Evolutionary conservation across 2,113 vertebrate genomes (phyloP), one percentile per base, ranked within the genome.

Genomic region (Oncorhynchus keta): DNA sequence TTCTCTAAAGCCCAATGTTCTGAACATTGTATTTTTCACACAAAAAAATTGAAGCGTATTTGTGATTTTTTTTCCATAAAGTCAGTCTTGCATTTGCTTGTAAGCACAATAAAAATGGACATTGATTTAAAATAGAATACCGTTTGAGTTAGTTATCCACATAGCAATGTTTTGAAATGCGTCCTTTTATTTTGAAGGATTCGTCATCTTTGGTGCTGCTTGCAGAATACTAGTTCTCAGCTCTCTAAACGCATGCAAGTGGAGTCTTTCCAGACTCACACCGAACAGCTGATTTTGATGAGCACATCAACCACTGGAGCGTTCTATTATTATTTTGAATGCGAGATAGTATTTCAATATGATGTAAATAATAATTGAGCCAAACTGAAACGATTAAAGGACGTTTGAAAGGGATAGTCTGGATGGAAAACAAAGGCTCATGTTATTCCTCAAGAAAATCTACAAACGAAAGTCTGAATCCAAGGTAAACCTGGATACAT

Each of bases 401-500:
- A 48, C 26, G 30, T 71, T 57, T 57, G 62, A 51, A 35, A 80
- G n/a, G 39, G 5, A 48, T 64, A 65, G 57, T 70, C 67, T 64
- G 64, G 62, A 45, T 45, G 8, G 69, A 65, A 64, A 16, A 51
- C 32, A 32, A 64, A 64, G 28, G 48, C 57, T 67, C 72, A 55
- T 71, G 22, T n/a, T 71, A 72, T 78, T 68, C 18, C 35, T 11
- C 5, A 32, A 62, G 69, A 74, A 35, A 66, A 65, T 13, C 59
- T 66, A 76, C 57, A 57, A 39, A n/a, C 72, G n/a, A 73, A 45
- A 74, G 20, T 69, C 79, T 68, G 51, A 59, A 39, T 64, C 39
- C 24, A 61, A 79, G 83, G 83, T 84, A 76, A 81, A 79, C 6
- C 14, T 67, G 7, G 16, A 65, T 18, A 30, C 16, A 30, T 55